Evolutionary conservation across 2,113 vertebrate species (phyloP).

Genomic region (Steatornis caripensis): DNA sequence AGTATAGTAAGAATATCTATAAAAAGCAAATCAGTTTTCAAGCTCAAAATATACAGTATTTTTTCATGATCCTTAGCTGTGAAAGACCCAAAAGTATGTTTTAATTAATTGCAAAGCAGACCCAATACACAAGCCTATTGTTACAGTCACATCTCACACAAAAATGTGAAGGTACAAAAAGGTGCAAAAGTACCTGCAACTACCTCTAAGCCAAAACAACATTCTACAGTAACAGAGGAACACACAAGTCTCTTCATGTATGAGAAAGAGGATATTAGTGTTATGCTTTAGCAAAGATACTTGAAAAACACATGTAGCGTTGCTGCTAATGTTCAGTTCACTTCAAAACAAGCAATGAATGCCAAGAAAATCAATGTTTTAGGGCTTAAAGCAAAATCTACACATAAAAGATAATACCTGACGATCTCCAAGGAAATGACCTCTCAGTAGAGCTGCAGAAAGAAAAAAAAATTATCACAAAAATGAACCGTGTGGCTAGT

Average conservation of each 20-base stretch:
- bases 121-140: background rate
- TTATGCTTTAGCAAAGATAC: background rate
- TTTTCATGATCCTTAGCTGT: background rate
- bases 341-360: background rate
- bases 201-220: background rate
- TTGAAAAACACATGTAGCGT: background rate
- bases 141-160: background rate
- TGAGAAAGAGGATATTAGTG: background rate
- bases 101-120: background rate
- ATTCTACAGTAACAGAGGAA: background rate
- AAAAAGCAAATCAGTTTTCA: background rate
- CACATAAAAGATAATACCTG: constrained; percentile 80
- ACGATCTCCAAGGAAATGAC: constrained; percentile 94
- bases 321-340: background rate
- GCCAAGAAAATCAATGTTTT: background rate
- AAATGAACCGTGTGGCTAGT: background rate
- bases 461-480: constrained; percentile 45
- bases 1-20: background rate
- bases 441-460: constrained; percentile 93
- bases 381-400: background rate
- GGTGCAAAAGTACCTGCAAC: background rate
- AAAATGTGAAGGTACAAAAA: background rate
- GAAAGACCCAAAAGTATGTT: background rate
- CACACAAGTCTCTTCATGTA: background rate
- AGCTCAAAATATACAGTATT: background rate